Conservation (phyloP, 2,888 invertebrate species). For the Tiphia femorata region DNA sequence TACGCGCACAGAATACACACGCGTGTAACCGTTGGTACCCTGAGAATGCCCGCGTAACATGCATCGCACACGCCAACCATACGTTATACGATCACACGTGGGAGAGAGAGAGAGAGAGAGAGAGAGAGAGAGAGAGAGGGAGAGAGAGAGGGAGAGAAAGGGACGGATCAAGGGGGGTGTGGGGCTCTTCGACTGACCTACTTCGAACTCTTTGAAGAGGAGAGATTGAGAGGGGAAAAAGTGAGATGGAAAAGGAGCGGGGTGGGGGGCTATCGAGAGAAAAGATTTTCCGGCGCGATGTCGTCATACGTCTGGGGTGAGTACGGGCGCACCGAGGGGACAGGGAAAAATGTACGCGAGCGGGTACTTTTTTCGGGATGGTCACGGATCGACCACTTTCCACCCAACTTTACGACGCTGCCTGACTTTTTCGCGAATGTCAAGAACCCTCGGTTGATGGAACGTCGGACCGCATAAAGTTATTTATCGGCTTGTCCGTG, state of each 20-base stretch:
- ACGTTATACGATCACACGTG: slow-evolving; percentile 26
- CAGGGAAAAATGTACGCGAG: neutral
- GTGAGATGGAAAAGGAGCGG: neutral
- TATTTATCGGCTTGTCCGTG: too few relatives aligned
- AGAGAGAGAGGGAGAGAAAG: too few relatives aligned
- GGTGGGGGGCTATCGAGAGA: neutral
- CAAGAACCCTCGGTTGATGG: too few relatives aligned
- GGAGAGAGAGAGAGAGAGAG: too few relatives aligned
- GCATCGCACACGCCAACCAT: slow-evolving; percentile 14
- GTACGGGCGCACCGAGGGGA: too few relatives aligned
- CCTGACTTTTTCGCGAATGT: too few relatives aligned
- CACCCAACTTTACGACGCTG: too few relatives aligned
- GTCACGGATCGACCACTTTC: too few relatives aligned
- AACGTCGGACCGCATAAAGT: too few relatives aligned
- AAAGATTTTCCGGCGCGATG: neutral
- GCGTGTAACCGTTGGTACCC: neutral
- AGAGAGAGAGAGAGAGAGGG: too few relatives aligned
- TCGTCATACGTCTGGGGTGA: neutral
- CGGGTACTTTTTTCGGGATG: neutral
- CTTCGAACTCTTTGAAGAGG: slow-evolving; percentile 15
- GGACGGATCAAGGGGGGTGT: too few relatives aligned
- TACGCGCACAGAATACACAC: neutral
- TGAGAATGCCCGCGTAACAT: slow-evolving; percentile 16
- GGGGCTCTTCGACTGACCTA: slow-evolving; percentile 19
- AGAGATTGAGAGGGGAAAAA: neutral